Conservation (phyloP, 2,797 vertebrate species). For the Alfaro cultratus region DNA sequence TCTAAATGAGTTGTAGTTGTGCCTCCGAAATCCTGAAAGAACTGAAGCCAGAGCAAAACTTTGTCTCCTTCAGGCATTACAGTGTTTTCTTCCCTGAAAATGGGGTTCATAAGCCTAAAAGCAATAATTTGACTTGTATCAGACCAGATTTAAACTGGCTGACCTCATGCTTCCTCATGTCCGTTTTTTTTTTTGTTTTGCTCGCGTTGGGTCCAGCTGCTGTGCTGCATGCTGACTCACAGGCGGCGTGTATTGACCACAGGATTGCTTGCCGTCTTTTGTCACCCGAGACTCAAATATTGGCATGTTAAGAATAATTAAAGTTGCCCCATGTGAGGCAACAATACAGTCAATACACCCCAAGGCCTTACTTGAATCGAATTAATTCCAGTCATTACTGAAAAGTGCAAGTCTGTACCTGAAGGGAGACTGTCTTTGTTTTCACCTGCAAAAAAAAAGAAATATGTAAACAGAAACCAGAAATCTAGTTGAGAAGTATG, state of each 20-base stretch:
- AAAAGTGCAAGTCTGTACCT: background rate
- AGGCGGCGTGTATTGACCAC: background rate
- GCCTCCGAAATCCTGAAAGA: background rate
- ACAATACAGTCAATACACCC: background rate
- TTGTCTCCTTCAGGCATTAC: background rate
- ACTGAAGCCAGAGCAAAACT: background rate
- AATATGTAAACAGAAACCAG: background rate
- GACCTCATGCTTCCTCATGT: background rate
- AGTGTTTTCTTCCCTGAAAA: background rate
- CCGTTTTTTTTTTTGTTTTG: background rate
- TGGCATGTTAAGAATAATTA: constrained; percentile 1
- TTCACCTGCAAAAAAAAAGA: background rate
- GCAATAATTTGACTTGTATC: background rate
- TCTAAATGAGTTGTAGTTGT: background rate
- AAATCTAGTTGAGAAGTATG: background rate
- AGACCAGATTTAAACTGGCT: background rate
- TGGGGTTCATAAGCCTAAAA: background rate
- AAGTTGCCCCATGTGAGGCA: constrained; percentile 5
- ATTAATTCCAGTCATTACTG: background rate
- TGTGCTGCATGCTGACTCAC: background rate
- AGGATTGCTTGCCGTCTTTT: background rate
- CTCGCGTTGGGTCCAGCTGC: background rate
- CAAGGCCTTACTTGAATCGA: background rate
- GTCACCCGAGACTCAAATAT: background rate
- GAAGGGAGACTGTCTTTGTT: background rate